Evolutionary conservation across 64 coral and sea anemone species (phyloP).

Genomic region (Montipora efflorescens): DNA sequence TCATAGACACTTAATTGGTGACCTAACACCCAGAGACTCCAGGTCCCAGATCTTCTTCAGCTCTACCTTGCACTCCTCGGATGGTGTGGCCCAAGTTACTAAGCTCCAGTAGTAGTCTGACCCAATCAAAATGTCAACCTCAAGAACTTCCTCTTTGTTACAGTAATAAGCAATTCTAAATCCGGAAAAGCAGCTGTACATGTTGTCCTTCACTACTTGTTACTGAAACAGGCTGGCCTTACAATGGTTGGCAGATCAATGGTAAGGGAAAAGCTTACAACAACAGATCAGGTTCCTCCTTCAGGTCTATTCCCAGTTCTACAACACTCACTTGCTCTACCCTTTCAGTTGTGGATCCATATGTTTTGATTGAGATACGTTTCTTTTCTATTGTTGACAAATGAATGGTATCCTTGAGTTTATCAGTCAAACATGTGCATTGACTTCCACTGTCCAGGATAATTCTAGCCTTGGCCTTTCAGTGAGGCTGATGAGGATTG

Average conservation of each 20-base stretch:
- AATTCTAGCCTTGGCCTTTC: conserved; percentile 32
- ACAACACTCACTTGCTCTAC: neutral
- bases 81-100: neutral
- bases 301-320: neutral
- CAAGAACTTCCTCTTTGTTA: neutral
- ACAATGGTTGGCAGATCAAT: conserved; percentile 52
- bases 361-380: conserved; percentile 57
- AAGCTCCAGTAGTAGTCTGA: conserved; percentile 74
- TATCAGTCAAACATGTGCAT: conserved; percentile 33
- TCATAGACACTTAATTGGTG: neutral
- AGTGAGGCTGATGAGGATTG: neutral
- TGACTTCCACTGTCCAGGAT: conserved; percentile 65
- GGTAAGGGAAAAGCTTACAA: conserved; percentile 60
- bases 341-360: conserved; percentile 48
- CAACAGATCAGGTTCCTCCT: neutral
- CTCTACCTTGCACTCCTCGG: conserved; percentile 44
- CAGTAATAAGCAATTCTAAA: conserved; percentile 46
- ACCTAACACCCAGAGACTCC: neutral
- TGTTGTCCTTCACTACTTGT: conserved; percentile 10
- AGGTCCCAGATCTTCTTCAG: too few relatives aligned
- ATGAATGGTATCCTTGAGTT: neutral
- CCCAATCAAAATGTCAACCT: conserved; percentile 61
- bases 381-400: conserved; percentile 37
- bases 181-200: conserved; percentile 1
- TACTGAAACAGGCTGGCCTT: conserved; percentile 50